These are phyloP conservation scores for Patella depressa DNA, from an alignment of 2,888 invertebrate species.

Conservation along the genomic window DNA sequence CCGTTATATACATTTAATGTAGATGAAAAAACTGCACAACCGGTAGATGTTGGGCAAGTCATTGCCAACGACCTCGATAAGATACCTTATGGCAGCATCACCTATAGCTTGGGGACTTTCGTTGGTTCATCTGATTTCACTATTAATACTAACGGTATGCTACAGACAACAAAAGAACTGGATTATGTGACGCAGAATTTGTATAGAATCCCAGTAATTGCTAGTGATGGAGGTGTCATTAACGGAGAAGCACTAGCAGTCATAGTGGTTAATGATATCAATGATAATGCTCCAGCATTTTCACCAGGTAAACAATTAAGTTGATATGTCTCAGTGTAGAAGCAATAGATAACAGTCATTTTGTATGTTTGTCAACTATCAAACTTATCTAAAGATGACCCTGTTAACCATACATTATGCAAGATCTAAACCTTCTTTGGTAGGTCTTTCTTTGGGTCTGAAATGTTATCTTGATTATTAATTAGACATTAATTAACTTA, in stretches of 20 bases:
- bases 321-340: no score
- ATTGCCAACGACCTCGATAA: conserved; percentile 45
- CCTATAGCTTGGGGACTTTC: not conserved
- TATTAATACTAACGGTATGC: conserved; percentile 85
- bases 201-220: conserved; percentile 86
- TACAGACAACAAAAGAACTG: conserved; percentile 86
- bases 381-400: no score
- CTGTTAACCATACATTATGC: no score
- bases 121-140: conserved; percentile 28
- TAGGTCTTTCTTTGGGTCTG: no score
- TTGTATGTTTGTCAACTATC: no score
- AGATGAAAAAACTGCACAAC: conserved; percentile 33
- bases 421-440: no score
- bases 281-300: conserved; percentile 82
- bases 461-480: no score
- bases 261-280: conserved; percentile 89
- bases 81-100: not conserved
- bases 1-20: conserved; percentile 36
- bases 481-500: no score
- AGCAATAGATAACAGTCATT: no score
- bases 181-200: conserved; percentile 87
- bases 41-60: conserved; percentile 34
- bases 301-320: conserved; percentile 66
- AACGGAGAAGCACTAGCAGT: conserved; percentile 86
- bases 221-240: conserved; percentile 74